Percentiles rank a stretch among this genome's conserved stretches.
Conservation (phyloP, 2,888 invertebrate genomes). For the Drosophila mimetica region DNA sequence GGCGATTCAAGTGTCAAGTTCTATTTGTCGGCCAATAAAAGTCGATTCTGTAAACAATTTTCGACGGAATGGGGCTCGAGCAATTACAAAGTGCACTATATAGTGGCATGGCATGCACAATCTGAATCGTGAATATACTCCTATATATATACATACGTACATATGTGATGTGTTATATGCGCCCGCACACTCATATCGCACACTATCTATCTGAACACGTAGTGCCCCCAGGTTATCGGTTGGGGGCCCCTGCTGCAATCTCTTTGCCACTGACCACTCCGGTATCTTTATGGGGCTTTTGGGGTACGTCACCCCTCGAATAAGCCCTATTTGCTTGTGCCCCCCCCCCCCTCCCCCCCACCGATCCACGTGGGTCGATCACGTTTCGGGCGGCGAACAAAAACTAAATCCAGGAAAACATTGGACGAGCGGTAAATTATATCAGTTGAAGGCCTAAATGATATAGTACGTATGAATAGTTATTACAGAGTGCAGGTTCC, state of each 20-base stretch:
- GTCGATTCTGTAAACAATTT: constrained; percentile 40
- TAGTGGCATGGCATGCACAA: constrained; percentile 13
- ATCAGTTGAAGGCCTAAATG: constrained; percentile 27
- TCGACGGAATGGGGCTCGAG: constrained; percentile 20
- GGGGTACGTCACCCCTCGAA: constrained; percentile 30
- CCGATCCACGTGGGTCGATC: constrained; percentile 42
- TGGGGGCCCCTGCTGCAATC: constrained; percentile 22
- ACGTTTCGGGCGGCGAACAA: constrained; percentile 31
- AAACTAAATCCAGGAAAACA: constrained; percentile 26
- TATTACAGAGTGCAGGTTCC: constrained; percentile 28
- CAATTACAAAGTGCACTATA: constrained; percentile 42
- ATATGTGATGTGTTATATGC: neutral
- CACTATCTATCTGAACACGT: constrained; percentile 40
- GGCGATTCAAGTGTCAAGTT: constrained; percentile 41
- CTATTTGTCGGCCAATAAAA: constrained; percentile 49
- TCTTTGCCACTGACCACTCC: constrained; percentile 32
- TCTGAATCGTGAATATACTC: constrained; percentile 19
- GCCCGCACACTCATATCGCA: constrained; percentile 23
- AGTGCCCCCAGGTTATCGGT: constrained; percentile 29
- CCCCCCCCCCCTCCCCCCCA: constrained; percentile 9
- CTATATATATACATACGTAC: neutral
- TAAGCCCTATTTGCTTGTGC: constrained; percentile 11
- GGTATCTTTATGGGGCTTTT: constrained; percentile 21
- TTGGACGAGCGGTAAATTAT: constrained; percentile 15
- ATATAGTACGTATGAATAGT: constrained; percentile 11